phyloP scores from a whole-genome alignment of 2,113 vertebrate genomes.

The Apeltes quadracus region DNA sequence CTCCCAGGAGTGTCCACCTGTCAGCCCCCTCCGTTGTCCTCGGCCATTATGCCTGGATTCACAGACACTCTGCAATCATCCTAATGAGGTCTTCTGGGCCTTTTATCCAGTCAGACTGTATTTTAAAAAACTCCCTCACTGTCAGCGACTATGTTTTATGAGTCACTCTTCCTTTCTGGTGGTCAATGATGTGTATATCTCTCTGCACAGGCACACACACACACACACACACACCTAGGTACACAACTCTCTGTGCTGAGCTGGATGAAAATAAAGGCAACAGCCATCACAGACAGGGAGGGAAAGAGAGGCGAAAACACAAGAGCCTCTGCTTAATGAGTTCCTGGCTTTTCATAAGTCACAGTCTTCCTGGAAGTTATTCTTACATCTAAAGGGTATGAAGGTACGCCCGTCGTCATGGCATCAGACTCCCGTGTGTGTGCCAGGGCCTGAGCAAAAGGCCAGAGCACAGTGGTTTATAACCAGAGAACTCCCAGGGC shows the following conservation, averaged over 20 bases:
- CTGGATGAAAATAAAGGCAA: conserved; percentile 22
- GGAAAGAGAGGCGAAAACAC: neutral
- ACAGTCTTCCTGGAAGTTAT: conserved; percentile 25
- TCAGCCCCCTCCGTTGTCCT: conserved; percentile 18
- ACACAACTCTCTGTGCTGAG: neutral
- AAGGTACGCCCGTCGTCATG: conserved; percentile 41
- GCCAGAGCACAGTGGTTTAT: too few species aligned
- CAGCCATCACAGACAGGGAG: conserved; percentile 19
- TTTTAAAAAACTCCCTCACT: neutral
- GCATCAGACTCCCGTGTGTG: conserved; percentile 43
- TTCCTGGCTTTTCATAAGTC: conserved; percentile 55
- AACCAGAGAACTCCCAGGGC: conserved; percentile 25
- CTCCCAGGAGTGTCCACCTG: conserved; percentile 16
- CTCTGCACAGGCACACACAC: conserved; percentile 2
- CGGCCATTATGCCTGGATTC: conserved; percentile 25
- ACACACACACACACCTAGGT: neutral
- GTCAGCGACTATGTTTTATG: conserved; percentile 9
- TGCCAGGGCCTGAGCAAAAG: conserved; percentile 42
- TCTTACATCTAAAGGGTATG: conserved; percentile 49
- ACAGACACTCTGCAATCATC: conserved; percentile 31
- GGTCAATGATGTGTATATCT: conserved; percentile 14
- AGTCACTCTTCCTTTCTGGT: conserved; percentile 30
- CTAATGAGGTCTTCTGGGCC: conserved; percentile 43
- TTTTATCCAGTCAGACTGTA: conserved; percentile 22
- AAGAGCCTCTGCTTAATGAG: conserved; percentile 39